Evolutionary conservation across 2,797 vertebrate species (phyloP).

Genomic region (Phrynocephalus guinanensis): DNA sequence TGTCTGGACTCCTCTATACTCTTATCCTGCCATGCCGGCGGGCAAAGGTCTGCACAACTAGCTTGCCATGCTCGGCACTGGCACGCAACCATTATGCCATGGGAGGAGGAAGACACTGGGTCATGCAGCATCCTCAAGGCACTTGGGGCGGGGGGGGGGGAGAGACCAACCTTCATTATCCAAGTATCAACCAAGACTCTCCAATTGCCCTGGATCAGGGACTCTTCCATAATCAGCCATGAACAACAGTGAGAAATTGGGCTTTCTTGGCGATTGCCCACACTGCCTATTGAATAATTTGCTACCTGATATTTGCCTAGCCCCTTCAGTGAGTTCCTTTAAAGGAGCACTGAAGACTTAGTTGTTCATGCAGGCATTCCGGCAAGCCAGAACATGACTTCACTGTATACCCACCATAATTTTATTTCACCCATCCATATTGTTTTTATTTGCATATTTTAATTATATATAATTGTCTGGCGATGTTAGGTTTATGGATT

Average conservation of each 20-base stretch:
- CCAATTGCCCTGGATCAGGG: background rate
- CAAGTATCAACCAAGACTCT: background rate
- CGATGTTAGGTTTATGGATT: no score
- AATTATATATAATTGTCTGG: no score
- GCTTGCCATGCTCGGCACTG: background rate
- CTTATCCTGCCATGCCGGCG: background rate
- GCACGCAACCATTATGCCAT: conserved; percentile 13
- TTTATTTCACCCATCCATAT: no score
- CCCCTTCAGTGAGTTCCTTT: no score
- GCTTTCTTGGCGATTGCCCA: no score
- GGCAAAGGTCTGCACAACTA: background rate
- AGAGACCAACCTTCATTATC: background rate
- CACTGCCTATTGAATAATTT: no score
- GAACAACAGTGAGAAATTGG: background rate
- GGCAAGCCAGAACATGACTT: no score
- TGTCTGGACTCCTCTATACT: conserved; percentile 15
- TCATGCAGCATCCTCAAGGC: background rate
- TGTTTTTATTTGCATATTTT: no score
- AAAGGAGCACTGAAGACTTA: no score
- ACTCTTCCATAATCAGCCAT: background rate
- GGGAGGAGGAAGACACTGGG: background rate
- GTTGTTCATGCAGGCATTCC: no score
- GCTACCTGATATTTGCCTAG: no score
- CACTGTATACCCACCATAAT: no score
- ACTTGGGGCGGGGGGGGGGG: background rate